Evolutionary conservation across 2,888 invertebrate species (phyloP).

Genomic region (Idaea aversata): DNA sequence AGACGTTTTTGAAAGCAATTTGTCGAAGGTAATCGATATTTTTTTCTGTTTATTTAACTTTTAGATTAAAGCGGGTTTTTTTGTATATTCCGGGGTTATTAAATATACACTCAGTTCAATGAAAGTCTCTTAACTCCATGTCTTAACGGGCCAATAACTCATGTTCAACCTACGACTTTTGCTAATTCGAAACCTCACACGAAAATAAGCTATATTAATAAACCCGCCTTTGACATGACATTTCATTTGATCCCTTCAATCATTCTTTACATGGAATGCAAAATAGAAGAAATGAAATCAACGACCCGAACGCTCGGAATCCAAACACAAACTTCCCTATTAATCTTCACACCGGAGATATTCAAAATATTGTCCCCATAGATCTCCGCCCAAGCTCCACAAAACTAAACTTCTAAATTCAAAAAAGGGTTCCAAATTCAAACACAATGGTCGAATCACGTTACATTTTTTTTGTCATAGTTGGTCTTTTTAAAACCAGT

Average conservation of each 20-base stretch:
- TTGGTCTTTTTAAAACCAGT: constrained; percentile 63
- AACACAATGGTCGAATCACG: constrained; percentile 70
- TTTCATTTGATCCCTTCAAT: not conserved
- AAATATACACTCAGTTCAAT: too few species aligned
- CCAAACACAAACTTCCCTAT: constrained; percentile 22
- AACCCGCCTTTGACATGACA: too few species aligned
- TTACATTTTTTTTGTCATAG: constrained; percentile 65
- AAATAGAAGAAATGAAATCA: constrained; percentile 8
- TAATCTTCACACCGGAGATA: constrained; percentile 39
- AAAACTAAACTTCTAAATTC: constrained; percentile 45
- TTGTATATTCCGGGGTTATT: too few species aligned
- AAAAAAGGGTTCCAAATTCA: constrained; percentile 49
- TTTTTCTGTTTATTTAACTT: not conserved
- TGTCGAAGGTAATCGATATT: not conserved
- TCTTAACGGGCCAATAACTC: too few species aligned
- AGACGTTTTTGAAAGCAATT: constrained; percentile 2
- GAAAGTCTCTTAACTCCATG: too few species aligned
- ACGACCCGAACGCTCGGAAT: constrained; percentile 14
- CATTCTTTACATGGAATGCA: not conserved
- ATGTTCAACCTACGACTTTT: too few species aligned
- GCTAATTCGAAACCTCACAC: too few species aligned
- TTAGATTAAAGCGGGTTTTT: not conserved
- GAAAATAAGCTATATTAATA: too few species aligned
- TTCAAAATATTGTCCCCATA: constrained; percentile 69
- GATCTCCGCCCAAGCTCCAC: constrained; percentile 59